Base-by-base conservation (phyloP, 2,888 invertebrate species). In the Argyra leucocephala region DNA sequence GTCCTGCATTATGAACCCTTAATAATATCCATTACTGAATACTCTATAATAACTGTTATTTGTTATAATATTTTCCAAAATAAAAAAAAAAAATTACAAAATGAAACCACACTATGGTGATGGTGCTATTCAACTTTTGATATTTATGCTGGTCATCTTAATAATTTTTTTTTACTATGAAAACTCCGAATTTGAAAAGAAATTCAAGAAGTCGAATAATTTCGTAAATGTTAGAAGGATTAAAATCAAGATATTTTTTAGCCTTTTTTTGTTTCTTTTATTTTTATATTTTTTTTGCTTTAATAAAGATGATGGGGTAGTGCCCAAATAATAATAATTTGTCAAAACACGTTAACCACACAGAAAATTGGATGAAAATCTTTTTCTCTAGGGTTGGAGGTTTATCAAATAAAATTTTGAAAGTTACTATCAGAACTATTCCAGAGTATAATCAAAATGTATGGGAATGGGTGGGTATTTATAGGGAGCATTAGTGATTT, bases 251-350 rank as follows among this genome's bases (percentile, higher is more conserved):
- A 18, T 48, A 18, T 48, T 4, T 18, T 18, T 5, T 12, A 3
- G 18, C 18, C 1, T n/a, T n/a, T n/a, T n/a, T n/a, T n/a, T n/a
- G n/a, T n/a, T n/a, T n/a, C n/a, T n/a, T n/a, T n/a, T n/a, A n/a
- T n/a, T n/a, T n/a, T n/a, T n/a, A n/a, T n/a, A n/a, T n/a, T n/a
- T n/a, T n/a, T n/a, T n/a, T n/a, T n/a, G n/a, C n/a, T n/a, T n/a
- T n/a, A 15, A 18, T 18, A 48, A 15, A 18, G 48, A 48, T 9
- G 48, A 18, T 3, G 48, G 48, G n/a, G 18, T 48, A 48, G 5
- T 48, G 48, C n/a, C n/a, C 48, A 48, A 48, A 59, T 59, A 59
- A 59, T 59, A 59, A 59, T 59, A 59, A 59, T 59, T 59, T 59
- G 59, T 59, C 59, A 59, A 59, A 59, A 59, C 59, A 59, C 59